These are phyloP conservation scores for Probaryconus sp. DNA, from an alignment of 1,140 invertebrate genomes.

Conservation along the genomic window DNA sequence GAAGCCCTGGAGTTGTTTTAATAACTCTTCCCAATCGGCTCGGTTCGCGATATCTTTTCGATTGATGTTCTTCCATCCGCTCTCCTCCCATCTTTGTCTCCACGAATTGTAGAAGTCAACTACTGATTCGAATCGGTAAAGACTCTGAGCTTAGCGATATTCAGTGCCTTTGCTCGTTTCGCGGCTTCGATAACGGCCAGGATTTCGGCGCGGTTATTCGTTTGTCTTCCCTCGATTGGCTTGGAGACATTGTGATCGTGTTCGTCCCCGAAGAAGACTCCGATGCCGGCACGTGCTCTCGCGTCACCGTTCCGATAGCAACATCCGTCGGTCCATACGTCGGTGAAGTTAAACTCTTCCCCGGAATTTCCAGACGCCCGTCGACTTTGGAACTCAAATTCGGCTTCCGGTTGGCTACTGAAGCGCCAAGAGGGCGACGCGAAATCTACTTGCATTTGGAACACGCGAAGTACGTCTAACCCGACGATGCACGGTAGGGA, in stretches of 20 bases:
- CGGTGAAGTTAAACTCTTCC: background rate
- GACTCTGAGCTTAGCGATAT: background rate
- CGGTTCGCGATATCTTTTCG: conserved; percentile 1
- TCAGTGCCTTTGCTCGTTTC: background rate
- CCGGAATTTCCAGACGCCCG: too few species aligned
- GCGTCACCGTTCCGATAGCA: conserved; percentile 3
- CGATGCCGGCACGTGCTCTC: background rate
- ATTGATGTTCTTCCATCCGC: conserved; percentile 3
- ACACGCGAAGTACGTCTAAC: background rate
- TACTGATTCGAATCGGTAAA: conserved; percentile 1
- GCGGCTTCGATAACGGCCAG: conserved; percentile 5
- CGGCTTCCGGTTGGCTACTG: background rate
- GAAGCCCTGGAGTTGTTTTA: background rate
- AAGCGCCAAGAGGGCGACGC: background rate
- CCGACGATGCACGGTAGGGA: conserved; percentile 3
- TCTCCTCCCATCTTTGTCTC: background rate
- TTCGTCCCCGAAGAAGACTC: conserved; percentile 8
- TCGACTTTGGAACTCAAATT: background rate
- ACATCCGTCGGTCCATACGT: conserved; percentile 23
- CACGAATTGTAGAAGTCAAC: background rate
- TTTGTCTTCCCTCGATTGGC: conserved; percentile 2
- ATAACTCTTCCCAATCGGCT: conserved; percentile 1
- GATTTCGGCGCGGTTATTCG: conserved; percentile 21
- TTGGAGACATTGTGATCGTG: background rate
- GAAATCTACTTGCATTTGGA: background rate